Base-by-base conservation (phyloP, 2,888 invertebrate species). In the Andrena trimmerana region DNA sequence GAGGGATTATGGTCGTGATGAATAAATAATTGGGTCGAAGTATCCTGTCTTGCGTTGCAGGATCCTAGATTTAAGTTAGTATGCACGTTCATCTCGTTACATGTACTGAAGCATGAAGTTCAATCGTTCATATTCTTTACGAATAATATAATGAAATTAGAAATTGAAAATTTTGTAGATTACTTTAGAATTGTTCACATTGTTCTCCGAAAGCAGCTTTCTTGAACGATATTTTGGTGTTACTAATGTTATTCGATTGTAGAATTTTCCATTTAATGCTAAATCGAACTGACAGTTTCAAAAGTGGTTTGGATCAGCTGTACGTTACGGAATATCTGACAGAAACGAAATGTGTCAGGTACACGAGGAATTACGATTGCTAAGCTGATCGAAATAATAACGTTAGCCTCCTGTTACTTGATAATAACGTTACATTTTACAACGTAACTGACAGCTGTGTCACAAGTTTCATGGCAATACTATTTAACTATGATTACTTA, bases 331-430 rank as follows among this genome's bases (percentile, higher is more conserved):
- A 36, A 0, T 42, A n/a, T 65, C 13, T 2, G 29, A 27, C 20
- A 10, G 7, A 29, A 36, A 20, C 29, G 29, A 59, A 50, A 68
- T 42, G 10, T 16, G 62, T 68, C 74, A 60, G 20, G 16, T 31
- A n/a, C 29, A 54, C 6, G 62, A 76, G 63, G 76, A 76, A 76
- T 76, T 54, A 63, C 29, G 33, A 76, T 70, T 52, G 52, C 52
- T 31, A 20, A 24, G 29, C 24, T 50, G 27, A 69, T 52, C 29
- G 10, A 42, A 63, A 63, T 63, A 70, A 76, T 33, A 13, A 20
- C 20, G 29, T 62, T 63, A 24, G 42, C 16, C 29, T 16, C 16
- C 31, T 59, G 69, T 60, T 69, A 36, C 33, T 10, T 10, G 24
- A 5, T 74, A 74, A 74, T 68, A 31, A 33, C 50, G 48, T 74